Evolutionary conservation across 2,888 invertebrate genomes (phyloP), one percentile per base, ranked within the genome.

Genomic region (Adelphocoris suturalis): DNA sequence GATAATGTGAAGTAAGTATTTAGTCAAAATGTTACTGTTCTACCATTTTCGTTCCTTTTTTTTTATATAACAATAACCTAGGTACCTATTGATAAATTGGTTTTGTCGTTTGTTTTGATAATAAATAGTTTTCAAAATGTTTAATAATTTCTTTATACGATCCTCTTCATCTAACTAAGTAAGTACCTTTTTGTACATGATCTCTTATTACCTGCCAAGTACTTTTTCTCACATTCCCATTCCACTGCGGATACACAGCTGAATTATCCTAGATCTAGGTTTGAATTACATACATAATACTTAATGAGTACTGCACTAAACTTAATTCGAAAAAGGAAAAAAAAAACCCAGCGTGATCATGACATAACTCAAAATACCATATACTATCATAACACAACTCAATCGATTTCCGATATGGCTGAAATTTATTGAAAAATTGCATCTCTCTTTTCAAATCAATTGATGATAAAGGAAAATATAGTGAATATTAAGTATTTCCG

Each of bases 101-200:
- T 57, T 57, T 57, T n/a, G 16, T 57, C 57, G 57, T 57, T 57
- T 16, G 5, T 57, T 57, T 57, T 57, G 16, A 57, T 57, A 57
- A 57, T 57, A 57, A 57, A 57, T 57, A 16, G 57, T 57, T 57
- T 57, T 57, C 57, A n/a, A 57, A 57, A 16, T 57, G 11, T 57
- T 57, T 0, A 14, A 16, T 57, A 16, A 57, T 57, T 57, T 57
- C 16, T 16, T 57, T 16, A 57, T n/a, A 57, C n/a, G 16, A 57
- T 57, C 57, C 57, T 57, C n/a, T n/a, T n/a, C n/a, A n/a, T n/a
- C n/a, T n/a, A n/a, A 57, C n/a, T 57, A 57, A 57, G 57, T 16
- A 57, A n/a, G 57, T 57, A n/a, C n/a, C 16, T 57, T n/a, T n/a
- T 57, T 1, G 12, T 52, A 3, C 37, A n/a, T n/a, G n/a, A n/a